These are phyloP conservation scores for Melanostigma gelatinosum DNA, from an alignment of 2,113 vertebrate species.

Conservation along the genomic window DNA sequence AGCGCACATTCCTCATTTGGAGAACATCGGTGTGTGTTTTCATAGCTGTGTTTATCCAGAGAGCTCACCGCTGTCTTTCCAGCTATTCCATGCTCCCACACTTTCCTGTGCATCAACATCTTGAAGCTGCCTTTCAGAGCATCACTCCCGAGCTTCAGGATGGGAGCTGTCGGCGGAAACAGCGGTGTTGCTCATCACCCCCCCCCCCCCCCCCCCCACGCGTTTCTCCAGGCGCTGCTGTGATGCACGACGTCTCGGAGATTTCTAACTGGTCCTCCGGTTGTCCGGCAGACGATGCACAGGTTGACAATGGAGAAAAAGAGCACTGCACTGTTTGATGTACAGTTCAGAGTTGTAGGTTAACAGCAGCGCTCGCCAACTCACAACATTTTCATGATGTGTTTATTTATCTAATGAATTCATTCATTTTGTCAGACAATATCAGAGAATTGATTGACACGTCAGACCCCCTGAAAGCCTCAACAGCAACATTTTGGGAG, in stretches of 20 bases:
- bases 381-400: not conserved
- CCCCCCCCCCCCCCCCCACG: slow-evolving; percentile 12
- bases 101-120: slow-evolving; percentile 18
- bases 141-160: slow-evolving; percentile 22
- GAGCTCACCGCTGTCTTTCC: not conserved
- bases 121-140: slow-evolving; percentile 26
- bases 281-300: not conserved
- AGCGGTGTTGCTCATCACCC: slow-evolving; percentile 18
- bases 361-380: too few relatives aligned
- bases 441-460: too few relatives aligned
- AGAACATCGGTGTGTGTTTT: slow-evolving; percentile 21
- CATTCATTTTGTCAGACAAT: not conserved
- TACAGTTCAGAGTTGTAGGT: not conserved
- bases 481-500: too few relatives aligned
- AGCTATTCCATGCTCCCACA: slow-evolving; percentile 23
- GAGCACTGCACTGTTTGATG: not conserved
- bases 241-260: slow-evolving; percentile 5
- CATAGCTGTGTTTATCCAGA: slow-evolving; percentile 12
- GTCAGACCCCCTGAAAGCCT: too few relatives aligned
- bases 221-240: not conserved
- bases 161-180: slow-evolving; percentile 22
- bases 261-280: slow-evolving; percentile 3
- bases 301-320: not conserved
- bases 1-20: not conserved
- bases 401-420: not conserved